phyloP scores from a whole-genome alignment of 1,140 invertebrate genomes.

The Lordiphosa mommai region DNA sequence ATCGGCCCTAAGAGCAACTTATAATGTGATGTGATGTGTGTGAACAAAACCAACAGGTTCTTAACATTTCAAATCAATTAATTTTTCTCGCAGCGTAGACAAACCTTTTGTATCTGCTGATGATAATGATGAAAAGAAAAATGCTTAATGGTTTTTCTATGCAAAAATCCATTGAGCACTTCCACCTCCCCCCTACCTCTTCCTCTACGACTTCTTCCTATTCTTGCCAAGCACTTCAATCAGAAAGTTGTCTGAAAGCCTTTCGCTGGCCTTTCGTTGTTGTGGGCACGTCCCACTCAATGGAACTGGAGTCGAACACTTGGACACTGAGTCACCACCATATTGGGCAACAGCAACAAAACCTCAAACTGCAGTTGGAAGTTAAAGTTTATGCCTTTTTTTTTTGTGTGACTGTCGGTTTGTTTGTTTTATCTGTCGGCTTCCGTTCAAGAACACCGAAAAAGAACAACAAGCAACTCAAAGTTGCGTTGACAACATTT shows the following conservation, averaged over 20 bases:
- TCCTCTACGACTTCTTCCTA: background rate
- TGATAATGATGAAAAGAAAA: constrained; percentile 20
- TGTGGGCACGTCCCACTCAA: constrained; percentile 20
- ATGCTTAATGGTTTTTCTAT: constrained; percentile 69
- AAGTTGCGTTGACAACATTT: constrained; percentile 44
- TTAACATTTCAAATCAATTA: background rate
- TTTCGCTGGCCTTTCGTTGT: constrained; percentile 25
- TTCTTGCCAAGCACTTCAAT: constrained; percentile 52
- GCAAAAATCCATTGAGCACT: constrained; percentile 52
- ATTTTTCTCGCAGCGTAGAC: constrained; percentile 12
- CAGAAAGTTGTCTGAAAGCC: constrained; percentile 57
- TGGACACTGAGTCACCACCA: constrained; percentile 21
- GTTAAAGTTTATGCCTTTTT: constrained; percentile 34
- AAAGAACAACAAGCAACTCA: constrained; percentile 23
- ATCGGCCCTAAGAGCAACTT: too few relatives aligned
- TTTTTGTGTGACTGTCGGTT: constrained; percentile 23
- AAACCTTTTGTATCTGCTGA: constrained; percentile 41
- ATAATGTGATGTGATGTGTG: too few relatives aligned
- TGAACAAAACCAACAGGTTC: background rate
- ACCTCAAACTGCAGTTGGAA: constrained; percentile 23
- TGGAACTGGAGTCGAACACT: background rate
- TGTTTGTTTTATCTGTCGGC: constrained; percentile 48
- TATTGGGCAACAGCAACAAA: constrained; percentile 52
- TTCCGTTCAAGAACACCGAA: constrained; percentile 49
- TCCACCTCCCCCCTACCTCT: constrained; percentile 40